Conservation (phyloP, 1,140 invertebrate genomes). For the Temnothorax curvispinosus region DNA sequence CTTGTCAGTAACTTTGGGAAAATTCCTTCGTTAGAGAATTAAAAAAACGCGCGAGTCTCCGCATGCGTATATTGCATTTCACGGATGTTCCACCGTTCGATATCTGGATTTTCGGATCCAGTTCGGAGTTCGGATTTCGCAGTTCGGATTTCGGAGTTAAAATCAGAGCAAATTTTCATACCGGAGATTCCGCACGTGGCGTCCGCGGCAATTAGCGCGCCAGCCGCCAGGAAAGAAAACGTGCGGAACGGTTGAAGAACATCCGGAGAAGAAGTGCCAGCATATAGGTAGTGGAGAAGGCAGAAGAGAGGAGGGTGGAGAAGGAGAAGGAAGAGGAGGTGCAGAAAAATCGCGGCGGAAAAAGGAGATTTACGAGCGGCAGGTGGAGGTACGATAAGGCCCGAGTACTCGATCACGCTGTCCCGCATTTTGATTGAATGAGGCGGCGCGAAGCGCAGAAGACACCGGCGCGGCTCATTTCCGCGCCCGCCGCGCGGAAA, state of each 20-base stretch:
- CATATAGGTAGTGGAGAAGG: not conserved
- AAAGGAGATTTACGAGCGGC: constrained; percentile 62
- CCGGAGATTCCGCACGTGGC: not conserved
- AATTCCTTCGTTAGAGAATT: no score
- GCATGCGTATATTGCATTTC: not conserved
- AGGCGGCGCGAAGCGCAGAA: constrained; percentile 49
- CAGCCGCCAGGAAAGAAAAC: not conserved
- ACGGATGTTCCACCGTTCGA: not conserved
- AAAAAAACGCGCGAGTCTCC: not conserved
- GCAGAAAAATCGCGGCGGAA: constrained; percentile 41
- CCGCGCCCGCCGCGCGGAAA: not conserved
- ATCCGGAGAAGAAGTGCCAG: not conserved
- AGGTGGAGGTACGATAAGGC: constrained; percentile 63
- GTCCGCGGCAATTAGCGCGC: constrained; percentile 26
- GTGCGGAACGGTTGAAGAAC: constrained; percentile 3
- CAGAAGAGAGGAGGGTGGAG: not conserved
- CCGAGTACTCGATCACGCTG: constrained; percentile 72
- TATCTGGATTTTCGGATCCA: not conserved
- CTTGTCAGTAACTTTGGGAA: not conserved
- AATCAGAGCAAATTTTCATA: constrained; percentile 10
- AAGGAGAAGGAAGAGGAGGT: not conserved
- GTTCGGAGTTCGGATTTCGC: no score
- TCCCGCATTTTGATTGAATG: constrained; percentile 75
- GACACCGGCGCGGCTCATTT: constrained; percentile 44
- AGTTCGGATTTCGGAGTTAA: not conserved